Evolutionary conservation across 2,888 invertebrate species (phyloP), one percentile per base, ranked within the genome.

Genomic region (Cybosia mesomella): DNA sequence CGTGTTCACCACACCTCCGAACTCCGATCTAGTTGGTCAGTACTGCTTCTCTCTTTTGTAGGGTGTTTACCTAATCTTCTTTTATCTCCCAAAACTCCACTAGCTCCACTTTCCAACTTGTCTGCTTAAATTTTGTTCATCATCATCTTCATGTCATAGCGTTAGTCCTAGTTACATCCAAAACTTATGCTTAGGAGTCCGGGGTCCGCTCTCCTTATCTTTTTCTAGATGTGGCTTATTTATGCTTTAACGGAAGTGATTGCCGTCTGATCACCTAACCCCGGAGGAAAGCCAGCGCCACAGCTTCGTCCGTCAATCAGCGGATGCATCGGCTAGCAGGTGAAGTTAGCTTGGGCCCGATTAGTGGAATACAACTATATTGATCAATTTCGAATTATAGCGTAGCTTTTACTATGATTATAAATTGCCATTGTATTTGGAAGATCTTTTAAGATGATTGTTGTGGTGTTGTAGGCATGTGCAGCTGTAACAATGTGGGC

Each of bases 11-110:
- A 85, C 91, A 34, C 91, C 87, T 39, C 92, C 91, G 22, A 90
- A 85, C 70, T 88, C 88, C 9, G 93, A 94, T 61, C 71, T 93
- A 78, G 82, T 90, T 70, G 92, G 93, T 93, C 70, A 82, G 93
- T 92, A 34, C 21, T 4, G 22, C 22, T 24, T 7, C 21, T 15
- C 8, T 24, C 11, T 21, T 55, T 22, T 54, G 22, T 21, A 21
- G 13, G 13, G 1, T 13, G 13, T 36, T 36, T 36, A 1, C 13
- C 34, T 8, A 34, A 13, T 36, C 13, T 1, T 5, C n/a, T 49
- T n/a, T n/a, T 10, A 8, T 39, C 15, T 39, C 39, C 43, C 4
- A 43, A 5, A 18, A 43, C 43, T 43, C 18, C 8, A 43, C 1
- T 43, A 43, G 7, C 49, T 49, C 9, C n/a, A n/a, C 9, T 49